phyloP scores from a whole-genome alignment of 2,888 invertebrate species.

The Apoderus coryli region DNA sequence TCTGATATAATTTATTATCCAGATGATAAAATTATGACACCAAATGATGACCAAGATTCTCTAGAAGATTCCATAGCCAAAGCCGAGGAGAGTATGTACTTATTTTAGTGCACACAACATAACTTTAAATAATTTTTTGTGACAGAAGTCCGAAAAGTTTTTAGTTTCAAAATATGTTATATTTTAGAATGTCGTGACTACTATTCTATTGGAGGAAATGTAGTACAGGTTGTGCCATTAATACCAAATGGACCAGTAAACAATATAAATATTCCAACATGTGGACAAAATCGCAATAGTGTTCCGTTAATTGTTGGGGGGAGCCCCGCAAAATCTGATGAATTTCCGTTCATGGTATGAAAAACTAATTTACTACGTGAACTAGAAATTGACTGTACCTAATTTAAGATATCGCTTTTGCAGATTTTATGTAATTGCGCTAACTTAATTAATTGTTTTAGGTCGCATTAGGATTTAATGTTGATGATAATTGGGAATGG shows the following conservation, averaged over 20 bases:
- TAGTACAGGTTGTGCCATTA: slow-evolving; percentile 39
- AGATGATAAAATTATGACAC: too few relatives aligned
- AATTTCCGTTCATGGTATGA: slow-evolving; percentile 49
- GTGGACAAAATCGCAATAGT: slow-evolving; percentile 35
- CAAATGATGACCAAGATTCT: too few relatives aligned
- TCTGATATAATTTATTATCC: too few relatives aligned
- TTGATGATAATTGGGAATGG: slow-evolving; percentile 25
- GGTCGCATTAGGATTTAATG: slow-evolving; percentile 31
- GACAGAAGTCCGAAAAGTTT: slow-evolving; percentile 5
- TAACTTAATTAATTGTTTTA: slow-evolving; percentile 19
- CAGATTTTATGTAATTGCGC: neutral
- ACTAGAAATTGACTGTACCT: too few relatives aligned
- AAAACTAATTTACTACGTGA: too few relatives aligned
- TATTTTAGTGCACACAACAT: too few relatives aligned
- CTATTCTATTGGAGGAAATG: slow-evolving; percentile 33
- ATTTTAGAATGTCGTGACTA: slow-evolving; percentile 44
- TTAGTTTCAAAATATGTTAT: slow-evolving; percentile 1
- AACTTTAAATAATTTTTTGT: slow-evolving; percentile 5
- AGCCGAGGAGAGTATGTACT: too few relatives aligned
- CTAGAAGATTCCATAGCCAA: too few relatives aligned
- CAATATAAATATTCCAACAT: slow-evolving; percentile 35
- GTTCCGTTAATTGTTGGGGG: slow-evolving; percentile 45
- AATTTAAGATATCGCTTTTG: too few relatives aligned
- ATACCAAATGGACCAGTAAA: slow-evolving; percentile 35
- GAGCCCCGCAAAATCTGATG: slow-evolving; percentile 35